A percentile compares a stretch with the other conserved stretches of the same genome.
These are phyloP conservation scores for Plectropomus leopardus DNA, from an alignment of 2,113 vertebrate genomes.

Conservation along the genomic window DNA sequence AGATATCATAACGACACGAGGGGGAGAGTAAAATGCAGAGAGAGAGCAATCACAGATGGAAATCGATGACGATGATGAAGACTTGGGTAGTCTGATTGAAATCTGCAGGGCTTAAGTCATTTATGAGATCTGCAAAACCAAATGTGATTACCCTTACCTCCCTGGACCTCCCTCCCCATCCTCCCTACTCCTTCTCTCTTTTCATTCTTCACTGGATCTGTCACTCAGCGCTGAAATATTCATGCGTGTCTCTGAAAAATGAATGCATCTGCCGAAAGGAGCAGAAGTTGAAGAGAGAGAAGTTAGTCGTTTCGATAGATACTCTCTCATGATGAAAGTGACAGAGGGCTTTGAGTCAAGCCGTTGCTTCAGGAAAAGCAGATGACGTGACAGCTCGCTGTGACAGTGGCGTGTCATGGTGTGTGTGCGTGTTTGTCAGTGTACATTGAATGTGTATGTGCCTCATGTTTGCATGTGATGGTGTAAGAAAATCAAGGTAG, in stretches of 20 bases:
- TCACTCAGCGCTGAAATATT: slow-evolving; percentile 84
- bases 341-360: slow-evolving; percentile 68
- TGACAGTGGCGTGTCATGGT: neutral
- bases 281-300: slow-evolving; percentile 76
- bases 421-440: neutral
- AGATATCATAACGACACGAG: slow-evolving; percentile 23
- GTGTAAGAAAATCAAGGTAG: slow-evolving; percentile 1
- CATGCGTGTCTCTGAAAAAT: slow-evolving; percentile 80
- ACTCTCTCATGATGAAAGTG: slow-evolving; percentile 74
- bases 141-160: slow-evolving; percentile 78
- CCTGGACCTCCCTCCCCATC: slow-evolving; percentile 42
- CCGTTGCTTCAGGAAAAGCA: slow-evolving; percentile 56
- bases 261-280: slow-evolving; percentile 79
- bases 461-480: slow-evolving; percentile 14
- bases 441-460: neutral
- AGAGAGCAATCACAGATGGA: slow-evolving; percentile 23
- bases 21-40: slow-evolving; percentile 13
- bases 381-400: slow-evolving; percentile 17
- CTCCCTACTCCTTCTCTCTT: slow-evolving; percentile 49
- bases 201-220: slow-evolving; percentile 81
- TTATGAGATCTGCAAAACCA: slow-evolving; percentile 76
- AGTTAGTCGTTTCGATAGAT: slow-evolving; percentile 76
- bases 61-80: slow-evolving; percentile 62
- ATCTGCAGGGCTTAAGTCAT: slow-evolving; percentile 73
- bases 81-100: slow-evolving; percentile 66